Base-by-base conservation (phyloP, 2,113 vertebrate species). In the Polypterus bichir region DNA sequence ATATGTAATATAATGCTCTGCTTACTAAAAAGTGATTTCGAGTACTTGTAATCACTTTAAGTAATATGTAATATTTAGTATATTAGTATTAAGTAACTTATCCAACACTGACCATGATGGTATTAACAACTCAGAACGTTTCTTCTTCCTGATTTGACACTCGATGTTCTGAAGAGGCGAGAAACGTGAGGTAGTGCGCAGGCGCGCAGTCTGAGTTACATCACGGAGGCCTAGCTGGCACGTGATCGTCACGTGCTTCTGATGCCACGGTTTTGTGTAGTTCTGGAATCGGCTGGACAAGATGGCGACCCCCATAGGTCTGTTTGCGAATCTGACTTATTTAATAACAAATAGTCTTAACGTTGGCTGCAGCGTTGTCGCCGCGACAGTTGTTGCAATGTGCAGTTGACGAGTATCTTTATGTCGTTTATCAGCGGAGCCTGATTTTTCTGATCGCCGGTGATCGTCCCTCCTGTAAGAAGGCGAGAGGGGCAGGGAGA, bases 291-390 rank as follows among this genome's bases (percentile, higher is more conserved):
- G 76, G 74, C 81, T 78, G 90, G 82, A 89, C 89, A 97, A 94
- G 90, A 97, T 97, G 94, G 89, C 89, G 70, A 86, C 89, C 82
- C 88, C 87, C 83, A 88, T 92, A 95, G 94, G 94, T 96, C 82
- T 76, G 93, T 93, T 70, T 48, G 60, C 59, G 46, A 59, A 69
- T 60, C 65, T 60, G 10, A 62, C 11, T 57, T 59, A 52, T 64
- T 58, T 60, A 66, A 44, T 45, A 5, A 44, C 46, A 58, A 51
- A 54, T 1, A 27, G 47, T 46, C 48, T 6, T 62, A 27, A 44
- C 63, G 4, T 52, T 1, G 49, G n/a, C 2, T 9, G 27, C 10
- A 55, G 46, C 44, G 61, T 60, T 47, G 57, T 60, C 49, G 47
- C 63, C 10, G n/a, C 61, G 56, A 60, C 49, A 59, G 58, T 27